Evolutionary conservation across 2,113 vertebrate genomes (phyloP).

Genomic region (Alligator sinensis): DNA sequence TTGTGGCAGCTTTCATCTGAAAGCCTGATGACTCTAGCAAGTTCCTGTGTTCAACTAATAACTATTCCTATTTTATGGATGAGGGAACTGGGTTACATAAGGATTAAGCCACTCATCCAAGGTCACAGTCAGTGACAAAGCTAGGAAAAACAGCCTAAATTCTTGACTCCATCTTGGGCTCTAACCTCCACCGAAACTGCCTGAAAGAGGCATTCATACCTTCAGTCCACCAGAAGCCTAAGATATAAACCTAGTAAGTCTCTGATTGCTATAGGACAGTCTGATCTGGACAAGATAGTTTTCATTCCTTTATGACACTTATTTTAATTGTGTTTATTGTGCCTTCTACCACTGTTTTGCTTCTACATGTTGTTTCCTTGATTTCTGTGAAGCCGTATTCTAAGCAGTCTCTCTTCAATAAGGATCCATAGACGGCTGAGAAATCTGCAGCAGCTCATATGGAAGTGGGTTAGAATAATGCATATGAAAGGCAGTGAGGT

Average conservation of each 20-base stretch:
- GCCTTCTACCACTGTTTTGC: background rate
- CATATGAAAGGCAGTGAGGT: slow-evolving; percentile 56
- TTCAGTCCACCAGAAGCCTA: background rate
- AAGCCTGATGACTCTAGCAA: background rate
- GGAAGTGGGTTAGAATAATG: background rate
- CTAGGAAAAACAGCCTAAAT: background rate
- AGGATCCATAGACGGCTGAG: background rate
- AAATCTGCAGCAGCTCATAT: slow-evolving; percentile 4
- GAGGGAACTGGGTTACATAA: background rate
- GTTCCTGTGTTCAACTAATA: background rate
- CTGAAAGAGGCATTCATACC: background rate
- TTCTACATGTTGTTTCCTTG: background rate
- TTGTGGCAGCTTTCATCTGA: background rate
- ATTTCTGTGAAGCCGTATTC: background rate
- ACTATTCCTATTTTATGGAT: slow-evolving; percentile 2
- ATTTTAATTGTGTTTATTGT: background rate
- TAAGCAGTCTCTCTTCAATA: background rate
- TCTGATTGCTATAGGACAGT: background rate
- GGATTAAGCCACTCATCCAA: rapidly evolving
- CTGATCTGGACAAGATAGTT: background rate
- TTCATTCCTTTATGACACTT: background rate
- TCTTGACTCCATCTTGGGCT: background rate
- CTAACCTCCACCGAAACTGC: background rate
- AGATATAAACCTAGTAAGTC: background rate
- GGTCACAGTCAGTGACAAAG: background rate